These are phyloP conservation scores for Drosophila merina DNA, from an alignment of 2,888 invertebrate genomes.

Conservation along the genomic window DNA sequence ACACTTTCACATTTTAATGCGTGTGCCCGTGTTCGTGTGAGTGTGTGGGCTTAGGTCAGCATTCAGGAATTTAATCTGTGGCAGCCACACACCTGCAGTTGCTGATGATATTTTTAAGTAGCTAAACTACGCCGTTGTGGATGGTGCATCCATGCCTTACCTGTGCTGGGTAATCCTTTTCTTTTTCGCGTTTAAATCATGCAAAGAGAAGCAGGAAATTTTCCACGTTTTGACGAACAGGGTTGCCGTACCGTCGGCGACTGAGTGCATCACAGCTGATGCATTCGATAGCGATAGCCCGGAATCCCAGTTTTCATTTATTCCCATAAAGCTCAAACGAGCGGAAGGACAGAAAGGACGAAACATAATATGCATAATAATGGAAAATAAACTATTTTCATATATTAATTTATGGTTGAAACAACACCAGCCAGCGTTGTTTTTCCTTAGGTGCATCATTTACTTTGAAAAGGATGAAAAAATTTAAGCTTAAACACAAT, in stretches of 20 bases:
- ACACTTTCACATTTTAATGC: slow-evolving; percentile 72
- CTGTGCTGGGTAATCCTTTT: slow-evolving; percentile 45
- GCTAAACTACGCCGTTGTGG: slow-evolving; percentile 23
- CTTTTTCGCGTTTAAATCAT: slow-evolving; percentile 47
- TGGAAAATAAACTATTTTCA: too few species aligned
- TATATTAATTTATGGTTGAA: too few species aligned
- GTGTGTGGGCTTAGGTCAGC: slow-evolving; percentile 69
- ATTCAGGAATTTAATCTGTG: slow-evolving; percentile 5
- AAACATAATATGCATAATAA: too few species aligned
- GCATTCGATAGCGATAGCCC: slow-evolving; percentile 55
- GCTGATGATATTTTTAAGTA: slow-evolving; percentile 4
- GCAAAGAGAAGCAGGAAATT: slow-evolving; percentile 57
- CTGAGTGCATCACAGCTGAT: slow-evolving; percentile 56
- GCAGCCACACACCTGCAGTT: neutral
- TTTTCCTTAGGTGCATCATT: too few species aligned
- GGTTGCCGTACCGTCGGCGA: slow-evolving; percentile 56
- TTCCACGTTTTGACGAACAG: slow-evolving; percentile 67
- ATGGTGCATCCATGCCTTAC: slow-evolving; percentile 43
- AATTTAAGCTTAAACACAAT: too few species aligned
- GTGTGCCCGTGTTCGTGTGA: slow-evolving; percentile 27
- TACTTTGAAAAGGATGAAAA: too few species aligned
- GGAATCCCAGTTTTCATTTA: neutral
- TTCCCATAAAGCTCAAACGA: neutral
- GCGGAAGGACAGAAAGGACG: too few species aligned
- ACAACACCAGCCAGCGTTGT: too few species aligned